Base-by-base conservation (phyloP, 2,113 vertebrate genomes). In the Caranx ignobilis region DNA sequence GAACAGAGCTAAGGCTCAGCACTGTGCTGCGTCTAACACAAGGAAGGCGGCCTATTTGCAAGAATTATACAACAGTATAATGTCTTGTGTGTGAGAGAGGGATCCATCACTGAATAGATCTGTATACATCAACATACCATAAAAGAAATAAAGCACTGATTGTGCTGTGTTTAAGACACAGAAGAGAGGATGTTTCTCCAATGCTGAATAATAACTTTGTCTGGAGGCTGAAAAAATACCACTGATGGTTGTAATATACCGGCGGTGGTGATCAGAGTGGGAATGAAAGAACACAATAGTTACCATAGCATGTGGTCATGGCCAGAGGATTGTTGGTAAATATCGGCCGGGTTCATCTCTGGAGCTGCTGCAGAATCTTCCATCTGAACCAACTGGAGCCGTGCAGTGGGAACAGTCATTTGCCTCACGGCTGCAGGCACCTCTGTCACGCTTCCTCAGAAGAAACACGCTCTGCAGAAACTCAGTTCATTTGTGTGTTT, bases 401-500 rank as follows among this genome's bases (percentile, higher is more conserved):
- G 6, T 13, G 26, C 45, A 52, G 67, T 48, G 71, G 47, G 70
- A 72, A 37, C 21, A 43, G 2, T 52, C 13, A 12, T 47, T 62
- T 56, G 26, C 68, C 16, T 6, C 31, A 75, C 48, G 47, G 55
- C 75, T 80, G 19, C 78, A 76, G 77, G 21, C 45, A 45, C 41
- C 13, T 61, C 8, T 57, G 31, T 52, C 13, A 18, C 0, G 5
- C 43, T 2, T 57, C 32, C 45, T 55, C 18, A 32, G 16, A 70
- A 81, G 35, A 88, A 75, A 89, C 56, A 81, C 63, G 77, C 10
- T n/a, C 18, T 50, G 59, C 57, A 54, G 37, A 78, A 16, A 71
- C 50, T 85, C 73, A 32, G 62, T 81, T 88, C 65, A 83, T 62
- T 74, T 75, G 67, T 77, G 80, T 82, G 31, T 93, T 92, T 94